Conservation (phyloP, 2,888 invertebrate species). For the Sinotaia quadrata region DNA sequence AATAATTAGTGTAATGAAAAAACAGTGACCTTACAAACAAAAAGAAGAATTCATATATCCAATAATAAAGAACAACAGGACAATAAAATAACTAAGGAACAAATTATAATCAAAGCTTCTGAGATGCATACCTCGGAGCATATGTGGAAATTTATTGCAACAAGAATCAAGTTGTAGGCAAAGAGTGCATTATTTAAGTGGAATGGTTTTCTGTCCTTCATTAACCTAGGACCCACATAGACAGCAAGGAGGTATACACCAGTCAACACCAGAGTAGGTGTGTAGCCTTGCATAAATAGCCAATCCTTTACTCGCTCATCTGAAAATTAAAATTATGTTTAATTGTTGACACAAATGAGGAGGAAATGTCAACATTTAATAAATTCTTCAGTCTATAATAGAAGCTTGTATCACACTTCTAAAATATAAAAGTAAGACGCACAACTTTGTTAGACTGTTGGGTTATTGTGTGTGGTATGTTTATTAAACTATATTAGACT, state of each 20-base stretch:
- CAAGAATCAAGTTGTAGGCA: slow-evolving; percentile 67
- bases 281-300: slow-evolving; percentile 68
- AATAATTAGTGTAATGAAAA: too few species aligned
- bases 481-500: too few species aligned
- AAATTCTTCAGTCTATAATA: too few species aligned
- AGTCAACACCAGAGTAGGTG: slow-evolving; percentile 65
- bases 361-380: background rate
- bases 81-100: too few species aligned
- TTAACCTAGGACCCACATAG: slow-evolving; percentile 61
- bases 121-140: slow-evolving; percentile 62
- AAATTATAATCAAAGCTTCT: background rate
- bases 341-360: background rate
- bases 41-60: too few species aligned
- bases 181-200: slow-evolving; percentile 61
- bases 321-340: slow-evolving; percentile 32
- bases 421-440: too few species aligned
- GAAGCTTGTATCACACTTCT: too few species aligned
- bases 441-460: too few species aligned
- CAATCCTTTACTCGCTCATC: slow-evolving; percentile 66
- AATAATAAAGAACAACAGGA: too few species aligned
- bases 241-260: slow-evolving; percentile 66
- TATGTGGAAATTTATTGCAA: slow-evolving; percentile 70
- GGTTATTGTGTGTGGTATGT: too few species aligned
- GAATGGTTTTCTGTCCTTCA: slow-evolving; percentile 65
- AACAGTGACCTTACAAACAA: too few species aligned